Evolutionary conservation across 2,113 vertebrate species (phyloP), one percentile per base, ranked within the genome.

Genomic region (Lepus timidus): DNA sequence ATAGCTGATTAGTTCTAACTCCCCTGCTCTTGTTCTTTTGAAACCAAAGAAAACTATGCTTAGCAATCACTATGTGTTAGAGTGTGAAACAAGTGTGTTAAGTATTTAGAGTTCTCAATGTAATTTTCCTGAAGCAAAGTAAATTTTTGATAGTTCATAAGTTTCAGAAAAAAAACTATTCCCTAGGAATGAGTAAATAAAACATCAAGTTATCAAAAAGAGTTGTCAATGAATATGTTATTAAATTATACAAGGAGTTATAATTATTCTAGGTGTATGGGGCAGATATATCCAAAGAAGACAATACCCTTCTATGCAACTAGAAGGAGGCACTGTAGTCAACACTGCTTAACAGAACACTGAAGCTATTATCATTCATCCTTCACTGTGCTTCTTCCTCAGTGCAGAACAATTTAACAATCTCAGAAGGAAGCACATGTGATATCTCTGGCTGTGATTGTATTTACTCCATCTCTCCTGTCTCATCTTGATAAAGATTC

Each of bases 401-500:
- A 20, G 16, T 58, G 55, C 74, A 81, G 67, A 93, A 95, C 75
- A 85, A 67, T 76, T 88, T 75, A 92, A 75, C 49, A 92, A 71
- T 67, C 22, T 19, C 16, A 13, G 74, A 92, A 92, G 36, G 51
- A 65, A 80, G 49, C 14, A 9, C 65, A 64, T 27, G 83, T 27
- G 51, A 6, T 86, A 31, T 83, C 85, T 65, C 61, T 83, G 75
- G 51, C 51, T 75, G 19, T 29, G n/a, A 85, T 52, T 93, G 81
- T 52, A 67, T 94, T 97, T 92, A 62, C 52, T 90, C 29, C 29
- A 79, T 79, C 62, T 91, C 36, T 51, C 74, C 78, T 76, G 78
- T 93, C 95, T 97, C 90, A 94, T 97, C 96, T 93, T 85, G 96
- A 96, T 96, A 92, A 82, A 96, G 76, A 55, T 6, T 14, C 75